These are phyloP conservation scores for Erebia palarica DNA, from an alignment of 2,888 invertebrate species.

Conservation along the genomic window DNA sequence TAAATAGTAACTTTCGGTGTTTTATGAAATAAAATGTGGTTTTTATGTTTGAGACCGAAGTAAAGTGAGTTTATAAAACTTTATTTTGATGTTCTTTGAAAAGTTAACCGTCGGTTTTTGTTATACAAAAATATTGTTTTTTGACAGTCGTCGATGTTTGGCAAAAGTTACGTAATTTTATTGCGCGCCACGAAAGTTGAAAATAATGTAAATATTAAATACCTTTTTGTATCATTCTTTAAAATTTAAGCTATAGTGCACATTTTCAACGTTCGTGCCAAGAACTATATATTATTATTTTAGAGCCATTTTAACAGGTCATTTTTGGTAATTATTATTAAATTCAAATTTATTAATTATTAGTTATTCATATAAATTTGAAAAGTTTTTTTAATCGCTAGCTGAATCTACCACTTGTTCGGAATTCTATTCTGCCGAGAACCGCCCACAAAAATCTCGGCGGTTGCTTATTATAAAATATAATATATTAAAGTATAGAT, in stretches of 20 bases:
- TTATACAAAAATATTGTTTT: not conserved
- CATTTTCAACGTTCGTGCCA: not conserved
- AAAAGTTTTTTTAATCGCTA: no score
- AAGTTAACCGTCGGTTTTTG: not conserved
- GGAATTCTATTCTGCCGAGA: no score
- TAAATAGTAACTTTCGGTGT: no score
- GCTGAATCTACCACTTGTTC: no score
- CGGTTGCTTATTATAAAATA: no score
- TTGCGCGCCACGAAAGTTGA: not conserved
- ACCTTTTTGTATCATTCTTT: not conserved
- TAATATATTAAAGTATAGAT: no score
- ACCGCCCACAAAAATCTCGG: no score
- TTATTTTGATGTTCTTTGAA: not conserved
- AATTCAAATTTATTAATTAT: no score
- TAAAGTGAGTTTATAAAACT: not conserved
- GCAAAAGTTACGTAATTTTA: not conserved
- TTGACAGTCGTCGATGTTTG: constrained; percentile 6
- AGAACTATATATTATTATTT: not conserved
- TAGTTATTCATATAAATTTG: no score
- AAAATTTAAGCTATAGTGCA: not conserved
- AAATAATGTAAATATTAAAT: not conserved
- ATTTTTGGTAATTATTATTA: not conserved
- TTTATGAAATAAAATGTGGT: no score
- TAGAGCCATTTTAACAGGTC: not conserved
- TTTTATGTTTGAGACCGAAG: not conserved